phyloP scores from a whole-genome alignment of 1,140 invertebrate genomes.

The Capitella teleta region DNA sequence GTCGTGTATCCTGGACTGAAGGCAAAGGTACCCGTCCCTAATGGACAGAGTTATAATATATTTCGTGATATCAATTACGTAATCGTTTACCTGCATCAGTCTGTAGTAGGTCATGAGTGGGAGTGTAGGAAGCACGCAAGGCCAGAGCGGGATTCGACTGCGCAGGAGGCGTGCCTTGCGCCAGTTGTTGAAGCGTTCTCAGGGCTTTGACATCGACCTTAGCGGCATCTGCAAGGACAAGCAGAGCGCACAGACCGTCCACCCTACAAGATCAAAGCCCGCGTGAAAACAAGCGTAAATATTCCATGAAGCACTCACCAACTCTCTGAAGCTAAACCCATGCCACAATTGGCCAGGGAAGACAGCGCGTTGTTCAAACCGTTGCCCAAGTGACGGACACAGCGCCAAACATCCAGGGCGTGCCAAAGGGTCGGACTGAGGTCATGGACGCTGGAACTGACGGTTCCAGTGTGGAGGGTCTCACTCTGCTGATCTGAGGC shows the following conservation, averaged over 20 bases:
- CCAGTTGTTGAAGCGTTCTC: conserved; percentile 30
- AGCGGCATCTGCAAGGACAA: conserved; percentile 33
- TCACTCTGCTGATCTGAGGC: too few relatives aligned
- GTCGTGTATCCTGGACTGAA: too few relatives aligned
- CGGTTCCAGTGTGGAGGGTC: conserved; percentile 16
- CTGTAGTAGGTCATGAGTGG: too few relatives aligned
- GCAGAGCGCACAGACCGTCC: conserved; percentile 30
- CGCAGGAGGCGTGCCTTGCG: conserved; percentile 17
- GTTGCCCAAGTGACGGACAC: conserved; percentile 14
- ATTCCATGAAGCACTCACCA: conserved; percentile 21
- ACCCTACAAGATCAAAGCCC: conserved; percentile 21
- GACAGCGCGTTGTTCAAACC: conserved; percentile 1
- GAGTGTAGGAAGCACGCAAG: background rate
- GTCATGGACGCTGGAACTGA: conserved; percentile 39
- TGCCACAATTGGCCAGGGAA: conserved; percentile 29
- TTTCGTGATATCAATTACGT: too few relatives aligned
- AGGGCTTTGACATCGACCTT: conserved; percentile 29
- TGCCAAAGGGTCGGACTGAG: conserved; percentile 41
- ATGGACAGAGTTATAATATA: too few relatives aligned
- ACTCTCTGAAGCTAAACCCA: conserved; percentile 31
- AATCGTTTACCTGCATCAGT: too few relatives aligned
- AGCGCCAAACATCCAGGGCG: conserved; percentile 39
- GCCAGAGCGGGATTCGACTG: background rate
- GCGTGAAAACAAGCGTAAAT: background rate
- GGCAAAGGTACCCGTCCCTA: too few relatives aligned